Evolutionary conservation across 2,888 invertebrate species (phyloP), one percentile per base, ranked within the genome.

Genomic region (Oxytorus armatus): DNA sequence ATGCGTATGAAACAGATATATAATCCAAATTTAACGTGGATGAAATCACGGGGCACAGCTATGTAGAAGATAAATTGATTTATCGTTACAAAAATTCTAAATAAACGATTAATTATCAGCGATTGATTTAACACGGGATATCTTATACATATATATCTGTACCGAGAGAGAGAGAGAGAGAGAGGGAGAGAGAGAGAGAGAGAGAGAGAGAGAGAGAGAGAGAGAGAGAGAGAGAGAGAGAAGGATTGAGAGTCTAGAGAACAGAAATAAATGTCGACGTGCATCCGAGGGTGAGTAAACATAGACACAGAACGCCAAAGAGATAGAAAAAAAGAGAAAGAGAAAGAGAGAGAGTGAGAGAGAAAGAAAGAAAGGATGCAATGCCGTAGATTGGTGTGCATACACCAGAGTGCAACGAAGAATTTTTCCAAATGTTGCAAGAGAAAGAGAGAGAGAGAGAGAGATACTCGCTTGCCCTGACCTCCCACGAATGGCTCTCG

Each of bases 401-500:
- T 49, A 33, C 55, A 68, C 36, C 53, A 16, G 39, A 61, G 29
- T 63, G 25, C 53, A 25, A 57, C 49, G 69, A 18, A 66, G 25
- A 65, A 51, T 79, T 76, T 75, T 57, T 49, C 65, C 79, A 49
- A 70, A 61, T 69, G 65, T 75, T 76, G 65, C 59, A 21, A 61
- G 16, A 53, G 68, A 68, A n/a, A 61, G n/a, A 23, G 18, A 18
- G 33, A 36, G 36, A 21, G 65, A 29, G 18, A 51, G 21, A 66
- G 47, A n/a, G 33, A 53, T 2, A 57, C 65, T 44, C 23, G 29
- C 68, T 82, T 61, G 75, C 63, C 51, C 53, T 76, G 80, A 82
- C 73, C 82, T 75, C 75, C 65, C 44, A 74, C 77, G 75, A 78
- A 75, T 77, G 72, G 72, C 59, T 39, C 53, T 80, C 75, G 68